A percentile compares a stretch with the other conserved stretches of the same genome.
These are phyloP conservation scores for Xyrauchen texanus DNA, from an alignment of 2,113 vertebrate species.

Conservation along the genomic window DNA sequence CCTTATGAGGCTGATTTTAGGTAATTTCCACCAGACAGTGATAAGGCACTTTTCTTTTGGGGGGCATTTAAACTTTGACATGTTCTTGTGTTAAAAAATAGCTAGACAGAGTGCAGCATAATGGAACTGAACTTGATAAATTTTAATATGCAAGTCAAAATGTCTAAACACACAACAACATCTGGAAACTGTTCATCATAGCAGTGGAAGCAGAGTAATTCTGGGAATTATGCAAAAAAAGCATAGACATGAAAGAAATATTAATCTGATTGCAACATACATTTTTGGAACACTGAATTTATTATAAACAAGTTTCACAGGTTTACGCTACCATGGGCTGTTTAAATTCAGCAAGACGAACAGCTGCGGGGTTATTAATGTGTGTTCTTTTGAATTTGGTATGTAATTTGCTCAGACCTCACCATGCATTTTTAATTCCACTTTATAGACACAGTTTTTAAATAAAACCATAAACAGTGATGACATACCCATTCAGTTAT, in stretches of 20 bases:
- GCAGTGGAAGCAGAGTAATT: no score
- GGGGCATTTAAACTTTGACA: no score
- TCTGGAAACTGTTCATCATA: no score
- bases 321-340: background rate
- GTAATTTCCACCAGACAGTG: no score
- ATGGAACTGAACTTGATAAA: no score
- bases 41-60: no score
- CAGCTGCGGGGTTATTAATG: background rate
- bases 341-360: background rate
- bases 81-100: no score
- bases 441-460: background rate
- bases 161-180: no score
- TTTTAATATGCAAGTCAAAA: no score
- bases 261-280: slow-evolving; percentile 34
- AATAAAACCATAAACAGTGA: slow-evolving; percentile 6
- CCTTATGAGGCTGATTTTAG: no score
- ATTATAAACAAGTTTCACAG: background rate
- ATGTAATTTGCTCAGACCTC: background rate
- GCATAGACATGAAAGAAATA: slow-evolving; percentile 29
- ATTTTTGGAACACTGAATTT: background rate
- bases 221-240: background rate
- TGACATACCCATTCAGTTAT: slow-evolving; percentile 24
- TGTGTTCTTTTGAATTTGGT: background rate
- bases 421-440: background rate
- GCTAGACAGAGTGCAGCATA: no score